Conservation (phyloP, 2,888 invertebrate genomes). For the Apodemia mormo region DNA sequence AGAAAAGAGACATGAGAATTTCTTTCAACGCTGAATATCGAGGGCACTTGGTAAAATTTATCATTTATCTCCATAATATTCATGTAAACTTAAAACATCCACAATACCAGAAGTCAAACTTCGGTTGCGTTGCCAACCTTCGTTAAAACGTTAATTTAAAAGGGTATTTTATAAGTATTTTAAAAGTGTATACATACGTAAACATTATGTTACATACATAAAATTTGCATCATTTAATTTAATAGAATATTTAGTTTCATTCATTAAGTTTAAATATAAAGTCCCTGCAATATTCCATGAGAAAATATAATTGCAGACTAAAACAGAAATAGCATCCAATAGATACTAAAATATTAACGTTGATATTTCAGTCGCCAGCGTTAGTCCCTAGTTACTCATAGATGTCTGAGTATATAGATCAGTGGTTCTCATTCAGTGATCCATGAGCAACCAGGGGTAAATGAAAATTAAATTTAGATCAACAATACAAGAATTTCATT, state of each 20-base stretch:
- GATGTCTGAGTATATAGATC: conserved; percentile 3
- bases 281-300: not conserved
- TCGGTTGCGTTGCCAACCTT: too few species aligned
- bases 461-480: not conserved
- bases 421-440: not conserved
- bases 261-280: conserved; percentile 9
- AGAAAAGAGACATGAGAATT: too few species aligned
- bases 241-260: not conserved
- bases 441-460: not conserved
- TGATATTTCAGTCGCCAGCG: conserved; percentile 11
- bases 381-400: conserved; percentile 14
- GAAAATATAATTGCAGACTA: conserved; percentile 10
- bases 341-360: conserved; percentile 22
- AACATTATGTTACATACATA: too few species aligned
- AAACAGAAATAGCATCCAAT: conserved; percentile 18
- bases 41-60: too few species aligned
- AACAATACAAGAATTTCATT: not conserved
- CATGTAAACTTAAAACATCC: too few species aligned
- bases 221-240: too few species aligned
- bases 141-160: too few species aligned
- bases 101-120: too few species aligned
- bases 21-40: too few species aligned
- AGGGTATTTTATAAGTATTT: too few species aligned
- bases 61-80: too few species aligned
- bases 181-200: too few species aligned